Percentiles rank a stretch among this genome's conserved stretches.
phyloP scores from a whole-genome alignment of 2,113 vertebrate genomes.

The Lycaon pictus region DNA sequence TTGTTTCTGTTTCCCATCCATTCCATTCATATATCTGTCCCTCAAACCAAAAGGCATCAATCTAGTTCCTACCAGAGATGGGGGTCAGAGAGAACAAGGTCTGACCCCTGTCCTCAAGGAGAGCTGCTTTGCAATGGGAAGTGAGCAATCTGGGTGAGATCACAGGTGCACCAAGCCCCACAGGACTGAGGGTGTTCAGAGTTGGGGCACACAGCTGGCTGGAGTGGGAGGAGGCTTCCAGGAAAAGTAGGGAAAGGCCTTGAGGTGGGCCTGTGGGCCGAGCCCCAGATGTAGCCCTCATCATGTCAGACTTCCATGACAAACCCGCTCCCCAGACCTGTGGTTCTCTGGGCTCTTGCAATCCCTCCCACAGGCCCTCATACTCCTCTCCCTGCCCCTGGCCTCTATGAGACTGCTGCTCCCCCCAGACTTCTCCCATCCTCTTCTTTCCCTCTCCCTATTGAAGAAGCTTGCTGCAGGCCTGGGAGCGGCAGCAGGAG shows the following conservation, averaged over 20 bases:
- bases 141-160: neutral
- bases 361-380: too few species aligned
- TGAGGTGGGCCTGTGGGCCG: neutral
- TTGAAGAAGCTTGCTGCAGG: constrained; percentile 71
- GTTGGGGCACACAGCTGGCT: neutral
- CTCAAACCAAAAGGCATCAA: neutral
- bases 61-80: neutral
- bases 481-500: constrained; percentile 73
- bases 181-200: neutral
- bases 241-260: neutral
- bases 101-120: neutral
- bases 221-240: neutral
- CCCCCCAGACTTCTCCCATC: neutral
- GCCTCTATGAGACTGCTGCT: neutral
- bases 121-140: neutral
- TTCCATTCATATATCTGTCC: neutral
- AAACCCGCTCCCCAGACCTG: neutral
- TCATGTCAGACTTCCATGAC: neutral
- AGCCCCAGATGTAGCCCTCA: neutral
- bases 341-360: neutral
- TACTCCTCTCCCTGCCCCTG: neutral
- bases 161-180: neutral
- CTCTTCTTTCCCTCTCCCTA: neutral
- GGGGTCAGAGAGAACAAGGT: neutral
- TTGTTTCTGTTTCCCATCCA: neutral